Base-by-base conservation (phyloP, 2,113 vertebrate genomes). In the Otis tarda region DNA sequence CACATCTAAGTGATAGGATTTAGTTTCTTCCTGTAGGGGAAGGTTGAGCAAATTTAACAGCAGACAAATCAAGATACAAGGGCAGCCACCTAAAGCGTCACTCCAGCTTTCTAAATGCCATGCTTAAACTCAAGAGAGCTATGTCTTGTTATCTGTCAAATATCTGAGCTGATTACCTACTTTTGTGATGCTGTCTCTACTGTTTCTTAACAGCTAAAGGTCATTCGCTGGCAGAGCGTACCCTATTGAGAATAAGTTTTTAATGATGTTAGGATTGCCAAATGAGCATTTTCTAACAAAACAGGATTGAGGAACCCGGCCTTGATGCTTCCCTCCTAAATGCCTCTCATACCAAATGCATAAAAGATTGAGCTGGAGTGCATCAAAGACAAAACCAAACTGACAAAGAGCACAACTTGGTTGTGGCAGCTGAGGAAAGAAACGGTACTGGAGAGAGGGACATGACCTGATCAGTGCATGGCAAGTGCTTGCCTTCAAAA, bases 31-130 rank as follows among this genome's bases (percentile, higher is more conserved):
- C n/a, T 70, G 25, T 14, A 52, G 37, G 47, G 47, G 10, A 63
- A 55, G 24, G 33, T 31, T 87, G 60, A 30, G 77, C 41, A 49
- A 8, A 60, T 77, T n/a, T 30, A 90, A 37, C 37, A 78, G 52
- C 73, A 81, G 80, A 63, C 80, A 59, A 64, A 30, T 57, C 25
- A 81, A 12, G 14, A 39, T 59, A 43, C 17, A 47, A 67, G 56
- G 64, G 41, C 83, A 89, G 56, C n/a, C 77, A 60, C 23, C 43
- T 31, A 1, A 47, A 87, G 37, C 3, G 14, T 81, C 78, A 69
- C 25, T 86, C 6, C 27, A 79, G 55, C 64, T 96, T 95, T 84
- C 28, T 71, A 87, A 95, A 91, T 90, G 65, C 49, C 49, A 69
- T 12, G 14, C 50, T 81, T 75, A 68, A 79, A 25, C 57, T 37